Conservation (phyloP, 1,140 invertebrate species). For the Temnothorax longispinosus region DNA sequence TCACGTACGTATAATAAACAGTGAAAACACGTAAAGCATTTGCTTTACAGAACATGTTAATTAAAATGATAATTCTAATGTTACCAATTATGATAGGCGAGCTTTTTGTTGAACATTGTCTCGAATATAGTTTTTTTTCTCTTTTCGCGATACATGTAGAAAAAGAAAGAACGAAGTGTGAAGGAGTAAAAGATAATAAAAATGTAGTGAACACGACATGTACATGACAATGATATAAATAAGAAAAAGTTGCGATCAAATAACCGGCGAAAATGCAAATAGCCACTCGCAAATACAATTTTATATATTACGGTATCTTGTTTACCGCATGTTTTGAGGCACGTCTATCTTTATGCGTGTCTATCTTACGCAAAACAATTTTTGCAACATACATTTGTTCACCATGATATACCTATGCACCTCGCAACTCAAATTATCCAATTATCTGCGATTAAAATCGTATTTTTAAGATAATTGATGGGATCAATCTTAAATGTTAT, state of each 20-base stretch:
- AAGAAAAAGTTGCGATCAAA: not conserved
- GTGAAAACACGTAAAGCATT: not conserved
- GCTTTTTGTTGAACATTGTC: not conserved
- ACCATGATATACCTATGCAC: not conserved
- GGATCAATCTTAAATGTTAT: constrained; percentile 20
- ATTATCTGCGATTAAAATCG: constrained; percentile 24
- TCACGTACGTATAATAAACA: not conserved
- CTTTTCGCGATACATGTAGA: not conserved
- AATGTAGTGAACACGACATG: too few relatives aligned
- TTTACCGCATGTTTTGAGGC: not conserved
- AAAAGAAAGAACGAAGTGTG: not conserved
- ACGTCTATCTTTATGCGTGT: not conserved
- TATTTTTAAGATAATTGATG: constrained; percentile 18
- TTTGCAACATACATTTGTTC: not conserved
- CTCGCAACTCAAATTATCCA: constrained; percentile 33
- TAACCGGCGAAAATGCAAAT: not conserved
- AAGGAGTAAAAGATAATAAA: not conserved
- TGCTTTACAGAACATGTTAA: not conserved
- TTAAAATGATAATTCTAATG: not conserved
- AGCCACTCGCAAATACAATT: not conserved
- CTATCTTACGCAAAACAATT: not conserved
- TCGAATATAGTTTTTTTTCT: not conserved
- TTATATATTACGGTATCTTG: not conserved
- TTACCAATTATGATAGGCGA: not conserved
- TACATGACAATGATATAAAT: too few relatives aligned